Conservation (phyloP, 53 echinoderm and acorn worm genomes). For the Apostichopus leukothele region DNA sequence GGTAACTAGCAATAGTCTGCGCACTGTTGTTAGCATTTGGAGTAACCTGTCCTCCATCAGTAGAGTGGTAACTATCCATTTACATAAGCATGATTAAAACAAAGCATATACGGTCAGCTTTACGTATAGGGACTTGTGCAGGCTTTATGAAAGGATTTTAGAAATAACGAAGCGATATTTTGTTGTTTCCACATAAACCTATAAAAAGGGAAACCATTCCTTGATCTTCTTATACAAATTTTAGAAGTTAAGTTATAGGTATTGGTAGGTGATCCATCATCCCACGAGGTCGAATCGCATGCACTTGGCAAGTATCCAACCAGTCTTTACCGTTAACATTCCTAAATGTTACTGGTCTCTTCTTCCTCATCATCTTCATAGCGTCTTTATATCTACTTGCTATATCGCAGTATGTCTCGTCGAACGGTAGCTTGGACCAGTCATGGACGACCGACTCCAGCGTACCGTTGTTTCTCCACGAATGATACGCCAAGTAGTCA, state of each 20-base stretch:
- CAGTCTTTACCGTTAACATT: conserved; percentile 45
- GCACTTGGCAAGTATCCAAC: conserved; percentile 41
- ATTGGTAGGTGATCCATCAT: conserved; percentile 37
- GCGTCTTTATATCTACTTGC: conserved; percentile 8
- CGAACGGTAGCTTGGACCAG: conserved; percentile 31
- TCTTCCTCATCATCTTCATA: not conserved
- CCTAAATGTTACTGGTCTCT: not conserved
- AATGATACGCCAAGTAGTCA: conserved; percentile 36
- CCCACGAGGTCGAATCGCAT: conserved; percentile 42
- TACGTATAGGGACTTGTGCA: too few species aligned
- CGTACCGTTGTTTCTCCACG: conserved; percentile 12
- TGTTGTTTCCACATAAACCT: too few species aligned
- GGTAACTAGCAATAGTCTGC: not conserved
- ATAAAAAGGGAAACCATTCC: too few species aligned
- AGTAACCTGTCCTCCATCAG: conserved; percentile 36
- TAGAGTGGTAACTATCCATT: conserved; percentile 49
- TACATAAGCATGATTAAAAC: too few species aligned
- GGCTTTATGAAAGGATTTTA: too few species aligned
- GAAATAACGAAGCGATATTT: too few species aligned
- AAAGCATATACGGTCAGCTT: too few species aligned
- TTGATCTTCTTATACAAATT: too few species aligned
- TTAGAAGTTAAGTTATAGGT: not conserved
- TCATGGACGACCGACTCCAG: conserved; percentile 10
- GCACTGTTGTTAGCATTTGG: conserved; percentile 60
- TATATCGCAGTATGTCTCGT: conserved; percentile 39